Evolutionary conservation across 2,113 vertebrate genomes (phyloP).

Genomic region (Seriola aureovittata): DNA sequence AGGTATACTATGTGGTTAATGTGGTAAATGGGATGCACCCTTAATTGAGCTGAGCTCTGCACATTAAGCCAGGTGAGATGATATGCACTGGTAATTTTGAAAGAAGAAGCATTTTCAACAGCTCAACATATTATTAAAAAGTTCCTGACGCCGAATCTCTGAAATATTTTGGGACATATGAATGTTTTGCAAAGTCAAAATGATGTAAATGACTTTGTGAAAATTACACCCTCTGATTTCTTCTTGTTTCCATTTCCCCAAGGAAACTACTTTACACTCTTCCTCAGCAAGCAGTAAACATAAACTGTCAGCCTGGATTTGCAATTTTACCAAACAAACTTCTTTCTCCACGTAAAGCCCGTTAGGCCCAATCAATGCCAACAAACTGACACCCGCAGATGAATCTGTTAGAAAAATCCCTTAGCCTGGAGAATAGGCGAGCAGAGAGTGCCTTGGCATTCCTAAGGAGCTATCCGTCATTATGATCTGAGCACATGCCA

Average conservation of each 20-base stretch:
- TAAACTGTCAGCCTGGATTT: slow-evolving; percentile 65
- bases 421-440: slow-evolving; percentile 53
- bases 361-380: slow-evolving; percentile 75
- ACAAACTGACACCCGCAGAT: slow-evolving; percentile 72
- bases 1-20: slow-evolving; percentile 68
- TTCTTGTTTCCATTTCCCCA: slow-evolving; percentile 55
- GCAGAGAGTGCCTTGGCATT: slow-evolving; percentile 56
- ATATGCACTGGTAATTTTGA: slow-evolving; percentile 43
- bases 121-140: slow-evolving; percentile 13
- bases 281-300: slow-evolving; percentile 60
- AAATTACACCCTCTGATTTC: slow-evolving; percentile 39
- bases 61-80: slow-evolving; percentile 61
- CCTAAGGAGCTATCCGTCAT: slow-evolving; percentile 76
- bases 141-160: background rate
- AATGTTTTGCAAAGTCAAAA: slow-evolving; percentile 45
- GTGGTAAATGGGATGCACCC: slow-evolving; percentile 75
- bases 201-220: slow-evolving; percentile 38
- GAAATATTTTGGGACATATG: background rate
- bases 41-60: slow-evolving; percentile 76
- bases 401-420: slow-evolving; percentile 70
- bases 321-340: slow-evolving; percentile 71
- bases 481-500: slow-evolving; percentile 70
- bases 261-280: slow-evolving; percentile 35
- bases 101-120: slow-evolving; percentile 46
- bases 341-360: slow-evolving; percentile 56